Evolutionary conservation across 2,797 vertebrate genomes (phyloP).

Genomic region (Cephalopachus bancanus): DNA sequence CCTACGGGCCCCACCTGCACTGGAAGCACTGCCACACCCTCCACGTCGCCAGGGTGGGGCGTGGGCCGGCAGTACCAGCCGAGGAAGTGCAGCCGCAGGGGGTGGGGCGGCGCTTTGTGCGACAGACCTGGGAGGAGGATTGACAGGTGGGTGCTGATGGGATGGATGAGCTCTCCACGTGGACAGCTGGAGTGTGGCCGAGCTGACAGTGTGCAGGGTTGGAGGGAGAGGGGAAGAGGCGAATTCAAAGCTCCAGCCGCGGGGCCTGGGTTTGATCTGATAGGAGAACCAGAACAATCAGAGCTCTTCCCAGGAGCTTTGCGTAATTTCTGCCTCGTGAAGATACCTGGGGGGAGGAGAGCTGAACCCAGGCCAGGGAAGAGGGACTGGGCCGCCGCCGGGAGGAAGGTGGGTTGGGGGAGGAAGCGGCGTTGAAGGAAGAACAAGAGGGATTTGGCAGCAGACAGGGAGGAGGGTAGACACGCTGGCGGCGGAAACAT

Average conservation of each 20-base stretch:
- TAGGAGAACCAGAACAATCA: not conserved
- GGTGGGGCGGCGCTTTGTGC: not conserved
- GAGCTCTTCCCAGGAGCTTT: slow-evolving; percentile 21
- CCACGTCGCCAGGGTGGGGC: slow-evolving; percentile 31
- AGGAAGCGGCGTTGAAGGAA: not conserved
- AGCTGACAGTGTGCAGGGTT: not conserved
- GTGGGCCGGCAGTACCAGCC: not conserved
- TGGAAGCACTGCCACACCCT: slow-evolving; percentile 67
- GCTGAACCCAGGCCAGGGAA: not conserved
- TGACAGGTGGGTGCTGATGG: not conserved
- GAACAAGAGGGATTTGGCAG: not conserved
- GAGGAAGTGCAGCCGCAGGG: slow-evolving; percentile 6
- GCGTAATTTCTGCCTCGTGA: not conserved
- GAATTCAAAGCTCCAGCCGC: not conserved
- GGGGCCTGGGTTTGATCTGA: slow-evolving; percentile 29
- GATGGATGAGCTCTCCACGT: not conserved
- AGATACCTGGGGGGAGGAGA: not conserved
- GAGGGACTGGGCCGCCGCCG: not conserved
- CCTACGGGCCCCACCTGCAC: slow-evolving; percentile 50
- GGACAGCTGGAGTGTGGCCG: not conserved
- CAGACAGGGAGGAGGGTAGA: not conserved
- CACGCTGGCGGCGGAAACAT: not conserved
- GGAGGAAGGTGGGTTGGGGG: not conserved
- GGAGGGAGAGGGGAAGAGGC: not conserved
- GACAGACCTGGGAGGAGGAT: not conserved